Percentiles rank a stretch among this genome's conserved stretches.
phyloP scores from a whole-genome alignment of 2,113 vertebrate species.

The Puntigrus tetrazona region DNA sequence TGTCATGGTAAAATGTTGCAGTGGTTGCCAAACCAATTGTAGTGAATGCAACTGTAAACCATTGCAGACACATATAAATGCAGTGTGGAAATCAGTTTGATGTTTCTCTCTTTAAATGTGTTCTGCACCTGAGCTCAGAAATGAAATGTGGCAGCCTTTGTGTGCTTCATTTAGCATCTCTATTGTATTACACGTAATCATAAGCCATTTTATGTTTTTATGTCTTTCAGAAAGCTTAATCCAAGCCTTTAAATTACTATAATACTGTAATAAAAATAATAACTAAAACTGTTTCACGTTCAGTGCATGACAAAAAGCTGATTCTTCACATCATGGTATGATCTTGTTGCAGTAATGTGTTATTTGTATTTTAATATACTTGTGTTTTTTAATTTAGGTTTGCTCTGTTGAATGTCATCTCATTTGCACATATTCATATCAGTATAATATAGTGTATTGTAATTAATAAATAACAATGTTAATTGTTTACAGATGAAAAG shows the following conservation, averaged over 20 bases:
- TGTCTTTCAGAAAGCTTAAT: conserved; percentile 39
- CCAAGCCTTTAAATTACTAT: conserved; percentile 64
- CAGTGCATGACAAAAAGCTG: conserved; percentile 57
- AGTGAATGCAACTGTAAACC: neutral
- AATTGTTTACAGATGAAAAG: neutral
- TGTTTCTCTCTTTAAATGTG: neutral
- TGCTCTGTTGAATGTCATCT: neutral
- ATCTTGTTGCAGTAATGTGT: conserved; percentile 35
- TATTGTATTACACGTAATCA: conserved; percentile 63
- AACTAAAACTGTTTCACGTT: conserved; percentile 60
- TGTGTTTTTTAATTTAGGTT: neutral
- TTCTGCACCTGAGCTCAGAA: conserved; percentile 43
- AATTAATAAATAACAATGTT: too few relatives aligned
- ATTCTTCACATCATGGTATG: conserved; percentile 50
- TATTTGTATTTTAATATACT: neutral
- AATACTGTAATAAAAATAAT: too few relatives aligned
- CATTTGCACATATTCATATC: neutral
- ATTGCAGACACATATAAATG: neutral
- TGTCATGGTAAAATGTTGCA: neutral
- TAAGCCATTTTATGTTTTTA: conserved; percentile 52
- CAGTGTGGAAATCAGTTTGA: neutral
- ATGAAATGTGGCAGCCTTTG: conserved; percentile 32
- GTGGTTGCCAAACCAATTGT: neutral
- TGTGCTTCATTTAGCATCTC: conserved; percentile 46
- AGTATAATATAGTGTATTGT: neutral